Conservation (phyloP, 2,797 vertebrate genomes). For the Artibeus lituratus region DNA sequence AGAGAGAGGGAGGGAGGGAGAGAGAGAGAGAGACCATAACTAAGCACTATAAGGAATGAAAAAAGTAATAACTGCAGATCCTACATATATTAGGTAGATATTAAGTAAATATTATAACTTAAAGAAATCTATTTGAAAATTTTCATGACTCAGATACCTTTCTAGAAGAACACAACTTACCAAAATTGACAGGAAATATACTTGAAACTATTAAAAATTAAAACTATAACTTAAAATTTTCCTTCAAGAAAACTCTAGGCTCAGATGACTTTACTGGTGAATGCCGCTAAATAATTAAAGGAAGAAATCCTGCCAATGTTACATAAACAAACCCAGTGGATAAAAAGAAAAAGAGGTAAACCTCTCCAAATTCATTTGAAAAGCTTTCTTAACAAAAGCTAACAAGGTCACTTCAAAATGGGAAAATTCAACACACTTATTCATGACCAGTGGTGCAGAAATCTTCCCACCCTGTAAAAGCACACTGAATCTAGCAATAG, state of each 20-base stretch:
- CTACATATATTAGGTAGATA: background rate
- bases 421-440: background rate
- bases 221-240: background rate
- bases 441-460: background rate
- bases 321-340: background rate
- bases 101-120: background rate
- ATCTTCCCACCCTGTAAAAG: background rate
- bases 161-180: background rate
- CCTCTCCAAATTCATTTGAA: background rate
- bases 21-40: background rate
- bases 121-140: background rate
- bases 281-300: background rate
- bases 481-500: background rate
- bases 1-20: background rate
- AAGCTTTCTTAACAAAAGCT: background rate
- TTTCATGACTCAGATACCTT: background rate
- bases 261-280: constrained; percentile 8
- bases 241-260: background rate
- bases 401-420: background rate
- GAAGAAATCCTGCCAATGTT: background rate
- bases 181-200: background rate
- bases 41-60: background rate
- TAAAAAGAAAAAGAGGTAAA: background rate
- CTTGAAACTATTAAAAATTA: constrained; percentile 5
- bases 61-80: background rate